Evolutionary conservation across 1,140 invertebrate genomes (phyloP), one percentile per base, ranked within the genome.

Genomic region (Bombus impatiens): DNA sequence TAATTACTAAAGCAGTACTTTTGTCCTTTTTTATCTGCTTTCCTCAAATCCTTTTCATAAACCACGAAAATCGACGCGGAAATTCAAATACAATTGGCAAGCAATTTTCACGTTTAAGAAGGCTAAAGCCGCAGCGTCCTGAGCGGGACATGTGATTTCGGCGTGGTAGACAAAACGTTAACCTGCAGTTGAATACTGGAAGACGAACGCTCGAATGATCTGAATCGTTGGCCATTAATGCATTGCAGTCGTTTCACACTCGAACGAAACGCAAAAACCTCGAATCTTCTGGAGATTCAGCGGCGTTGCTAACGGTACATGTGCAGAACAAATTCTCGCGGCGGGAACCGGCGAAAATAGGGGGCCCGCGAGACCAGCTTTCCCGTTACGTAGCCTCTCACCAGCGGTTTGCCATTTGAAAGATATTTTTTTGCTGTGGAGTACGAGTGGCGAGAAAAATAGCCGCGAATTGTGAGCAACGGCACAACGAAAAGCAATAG

Each of bases 381-480:
- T 82, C 80, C 80, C 80, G 70, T 82, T 82, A 82, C 67, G 3
- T 10, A 72, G 70, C 57, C 28, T 32, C 77, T 57, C 77, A 32
- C n/a, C 10, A 42, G 62, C 8, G 22, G 57, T 32, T 68, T 22
- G 18, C 28, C 35, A 22, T 40, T 42, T 70, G 53, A 80, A 80
- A 87, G 53, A 75, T 79, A 80, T 76, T 67, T 62, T 67, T 32
- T 70, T 59, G 53, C 28, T 59, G 12, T 10, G 1, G 28, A n/a
- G 57, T 78, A 35, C 42, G 28, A 32, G n/a, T 37, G 59, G 35
- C 70, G 70, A 53, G 74, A 72, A 71, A 71, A 82, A 74, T 75
- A 65, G 32, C 81, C 42, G 81, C 81, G 78, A 85, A 88, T 88
- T 42, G 75, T 59, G 78, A 86, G 82, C 78, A 77, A 57, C 47